phyloP scores from a whole-genome alignment of 2,888 invertebrate genomes.

The Anarsia innoxiella region DNA sequence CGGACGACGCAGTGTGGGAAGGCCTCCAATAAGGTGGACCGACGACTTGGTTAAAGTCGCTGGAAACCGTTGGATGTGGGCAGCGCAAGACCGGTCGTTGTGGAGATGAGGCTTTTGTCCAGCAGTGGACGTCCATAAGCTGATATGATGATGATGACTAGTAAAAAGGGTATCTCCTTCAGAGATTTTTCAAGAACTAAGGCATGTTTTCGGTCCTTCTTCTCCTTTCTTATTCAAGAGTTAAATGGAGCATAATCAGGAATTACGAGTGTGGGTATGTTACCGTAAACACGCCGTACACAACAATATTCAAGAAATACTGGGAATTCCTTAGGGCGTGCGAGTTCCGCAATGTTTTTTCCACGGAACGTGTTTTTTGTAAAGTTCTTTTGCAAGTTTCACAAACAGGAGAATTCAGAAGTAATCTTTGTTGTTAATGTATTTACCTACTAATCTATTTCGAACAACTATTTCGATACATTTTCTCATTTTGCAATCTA shows the following conservation, averaged over 20 bases:
- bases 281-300: slow-evolving; percentile 9
- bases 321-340: slow-evolving; percentile 6
- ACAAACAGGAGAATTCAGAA: slow-evolving; percentile 3
- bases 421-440: slow-evolving; percentile 9
- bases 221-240: slow-evolving; percentile 5
- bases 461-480: too few species aligned
- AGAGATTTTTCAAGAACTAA: background rate
- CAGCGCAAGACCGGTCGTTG: too few species aligned
- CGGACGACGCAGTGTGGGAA: too few species aligned
- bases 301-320: slow-evolving; percentile 4
- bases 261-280: slow-evolving; percentile 9
- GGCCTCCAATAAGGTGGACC: too few species aligned
- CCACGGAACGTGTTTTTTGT: slow-evolving; percentile 6
- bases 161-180: background rate
- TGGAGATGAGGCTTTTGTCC: too few species aligned
- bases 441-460: too few species aligned
- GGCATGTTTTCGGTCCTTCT: background rate
- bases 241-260: slow-evolving; percentile 9
- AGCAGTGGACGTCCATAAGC: too few species aligned
- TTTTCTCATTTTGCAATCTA: too few species aligned
- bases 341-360: slow-evolving; percentile 5
- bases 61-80: too few species aligned
- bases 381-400: slow-evolving; percentile 6
- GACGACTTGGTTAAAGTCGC: too few species aligned
- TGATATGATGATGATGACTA: too few species aligned